Percentiles rank a stretch among this genome's conserved stretches.
Conservation (phyloP, 2,113 vertebrate genomes). For the Carassius gibelio region DNA sequence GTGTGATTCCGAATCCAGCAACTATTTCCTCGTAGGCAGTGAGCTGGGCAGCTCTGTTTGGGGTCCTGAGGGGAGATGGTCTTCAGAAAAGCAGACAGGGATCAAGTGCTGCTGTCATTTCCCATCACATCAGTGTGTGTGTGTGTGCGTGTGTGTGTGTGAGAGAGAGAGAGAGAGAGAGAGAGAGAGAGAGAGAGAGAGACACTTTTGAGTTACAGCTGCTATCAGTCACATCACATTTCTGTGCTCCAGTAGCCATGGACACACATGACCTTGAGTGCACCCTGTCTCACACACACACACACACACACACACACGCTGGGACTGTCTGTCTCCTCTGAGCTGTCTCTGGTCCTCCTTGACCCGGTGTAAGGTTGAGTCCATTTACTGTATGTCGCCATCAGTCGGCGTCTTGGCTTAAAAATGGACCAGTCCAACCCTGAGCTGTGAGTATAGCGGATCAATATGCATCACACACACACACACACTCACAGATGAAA, state of each 20-base stretch:
- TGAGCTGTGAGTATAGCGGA: conserved; percentile 46
- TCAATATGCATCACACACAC: conserved; percentile 45
- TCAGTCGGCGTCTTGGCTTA: not conserved
- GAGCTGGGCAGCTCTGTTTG: not conserved
- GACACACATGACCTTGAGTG: conserved; percentile 41
- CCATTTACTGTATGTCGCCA: conserved; percentile 28
- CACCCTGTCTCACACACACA: conserved; percentile 1
- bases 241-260: conserved; percentile 53
- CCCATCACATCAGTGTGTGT: conserved; percentile 49
- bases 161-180: conserved; percentile 25
- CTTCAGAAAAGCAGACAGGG: conserved; percentile 17
- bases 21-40: conserved; percentile 20
- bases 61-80: conserved; percentile 21
- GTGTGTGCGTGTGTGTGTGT: conserved; percentile 30
- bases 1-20: not conserved
- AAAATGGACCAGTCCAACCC: conserved; percentile 13
- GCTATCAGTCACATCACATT: conserved; percentile 56
- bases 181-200: conserved; percentile 18
- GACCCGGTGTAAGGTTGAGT: conserved; percentile 14
- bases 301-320: conserved; percentile 23
- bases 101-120: conserved; percentile 53
- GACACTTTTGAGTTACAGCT: conserved; percentile 44
- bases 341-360: conserved; percentile 3
- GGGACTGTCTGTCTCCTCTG: not conserved
- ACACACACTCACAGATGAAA: conserved; percentile 3